A percentile compares a stretch with the other conserved stretches of the same genome.
phyloP scores from a whole-genome alignment of 2,113 vertebrate genomes.

The Pandion haliaetus region DNA sequence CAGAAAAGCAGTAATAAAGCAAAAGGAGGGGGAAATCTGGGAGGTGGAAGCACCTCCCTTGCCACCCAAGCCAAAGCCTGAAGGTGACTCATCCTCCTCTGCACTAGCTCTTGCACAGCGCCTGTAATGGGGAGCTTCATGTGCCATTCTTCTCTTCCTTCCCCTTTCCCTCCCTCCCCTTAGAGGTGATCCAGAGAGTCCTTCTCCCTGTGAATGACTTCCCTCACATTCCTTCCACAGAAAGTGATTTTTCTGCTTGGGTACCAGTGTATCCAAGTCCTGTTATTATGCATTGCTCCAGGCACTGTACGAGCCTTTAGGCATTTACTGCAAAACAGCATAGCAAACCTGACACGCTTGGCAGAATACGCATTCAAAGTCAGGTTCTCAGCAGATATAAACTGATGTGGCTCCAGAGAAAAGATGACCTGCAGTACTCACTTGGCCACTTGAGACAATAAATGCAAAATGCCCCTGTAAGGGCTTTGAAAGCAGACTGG shows the following conservation, averaged over 20 bases:
- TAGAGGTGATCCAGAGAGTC: not conserved
- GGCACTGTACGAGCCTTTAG: accelerated
- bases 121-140: not conserved
- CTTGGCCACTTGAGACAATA: not conserved
- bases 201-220: not conserved
- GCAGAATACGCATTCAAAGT: not conserved
- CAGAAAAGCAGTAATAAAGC: not conserved
- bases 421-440: not conserved
- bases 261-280: not conserved
- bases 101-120: not conserved
- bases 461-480: not conserved
- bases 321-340: not conserved
- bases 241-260: not conserved
- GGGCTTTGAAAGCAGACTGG: not conserved
- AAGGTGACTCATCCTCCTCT: slow-evolving; percentile 53
- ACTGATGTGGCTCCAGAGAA: not conserved
- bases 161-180: not conserved
- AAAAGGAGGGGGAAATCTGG: not conserved
- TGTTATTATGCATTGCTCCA: not conserved
- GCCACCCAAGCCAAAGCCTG: slow-evolving; percentile 11
- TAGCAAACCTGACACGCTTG: not conserved
- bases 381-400: not conserved
- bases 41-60: not conserved
- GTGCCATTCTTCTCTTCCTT: not conserved
- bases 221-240: not conserved